These are phyloP conservation scores for Poeciliopsis prolifica DNA, from an alignment of 2,113 vertebrate genomes.

Conservation along the genomic window DNA sequence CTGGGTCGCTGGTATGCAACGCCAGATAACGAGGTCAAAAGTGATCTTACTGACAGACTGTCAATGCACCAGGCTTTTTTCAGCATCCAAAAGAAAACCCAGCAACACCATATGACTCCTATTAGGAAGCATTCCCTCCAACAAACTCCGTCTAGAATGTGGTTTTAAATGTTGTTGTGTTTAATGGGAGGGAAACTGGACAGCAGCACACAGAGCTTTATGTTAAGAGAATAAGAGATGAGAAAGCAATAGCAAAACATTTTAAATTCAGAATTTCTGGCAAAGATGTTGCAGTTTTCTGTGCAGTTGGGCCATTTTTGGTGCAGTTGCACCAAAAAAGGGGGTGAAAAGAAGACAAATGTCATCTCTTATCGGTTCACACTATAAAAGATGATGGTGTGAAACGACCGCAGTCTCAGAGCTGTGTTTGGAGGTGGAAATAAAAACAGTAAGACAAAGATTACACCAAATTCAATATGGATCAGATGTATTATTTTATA, in stretches of 20 bases:
- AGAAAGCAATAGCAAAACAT: neutral
- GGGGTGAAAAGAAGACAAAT: no score
- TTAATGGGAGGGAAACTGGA: neutral
- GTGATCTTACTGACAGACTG: neutral
- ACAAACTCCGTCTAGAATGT: neutral
- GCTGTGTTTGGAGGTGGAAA: neutral
- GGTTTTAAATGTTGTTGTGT: neutral
- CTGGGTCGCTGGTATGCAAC: neutral
- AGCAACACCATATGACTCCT: neutral
- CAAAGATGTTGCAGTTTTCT: neutral
- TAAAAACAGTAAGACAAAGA: neutral
- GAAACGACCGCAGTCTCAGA: no score
- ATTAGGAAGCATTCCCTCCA: neutral
- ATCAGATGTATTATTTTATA: no score
- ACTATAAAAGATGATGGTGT: no score
- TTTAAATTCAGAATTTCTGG: neutral
- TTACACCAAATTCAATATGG: no score
- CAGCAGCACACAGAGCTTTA: no score
- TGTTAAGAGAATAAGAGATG: neutral
- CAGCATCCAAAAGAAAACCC: neutral
- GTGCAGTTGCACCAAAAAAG: neutral
- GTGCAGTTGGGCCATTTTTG: no score
- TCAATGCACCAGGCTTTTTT: slow-evolving; percentile 1
- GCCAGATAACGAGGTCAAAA: neutral
- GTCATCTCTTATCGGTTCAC: no score